Conservation (phyloP, 2,113 vertebrate species). For the Vidua chalybeata region DNA sequence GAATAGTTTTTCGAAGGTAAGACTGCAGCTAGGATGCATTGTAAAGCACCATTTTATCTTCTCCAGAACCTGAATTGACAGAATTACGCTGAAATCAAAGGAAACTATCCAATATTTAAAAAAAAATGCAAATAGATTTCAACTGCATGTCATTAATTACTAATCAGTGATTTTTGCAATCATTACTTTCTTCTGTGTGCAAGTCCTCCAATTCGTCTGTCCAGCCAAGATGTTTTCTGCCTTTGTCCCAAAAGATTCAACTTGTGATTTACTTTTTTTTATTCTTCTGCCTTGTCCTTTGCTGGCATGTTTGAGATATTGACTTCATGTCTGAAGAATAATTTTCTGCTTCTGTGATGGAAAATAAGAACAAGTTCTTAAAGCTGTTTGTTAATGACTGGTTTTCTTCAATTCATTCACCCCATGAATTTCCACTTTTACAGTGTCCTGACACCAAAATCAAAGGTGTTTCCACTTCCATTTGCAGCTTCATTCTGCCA, state of each 20-base stretch:
- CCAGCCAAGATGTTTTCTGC: constrained; percentile 45
- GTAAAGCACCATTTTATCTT: neutral
- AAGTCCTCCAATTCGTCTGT: neutral
- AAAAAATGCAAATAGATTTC: neutral
- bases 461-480: neutral
- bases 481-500: constrained; percentile 3
- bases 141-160: neutral
- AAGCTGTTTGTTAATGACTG: neutral
- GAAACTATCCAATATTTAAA: neutral
- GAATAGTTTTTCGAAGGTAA: neutral
- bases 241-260: constrained; percentile 52
- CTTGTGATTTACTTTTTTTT: neutral
- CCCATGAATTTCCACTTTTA: neutral
- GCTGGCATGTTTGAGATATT: constrained; percentile 39
- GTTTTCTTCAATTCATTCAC: neutral
- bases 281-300: neutral
- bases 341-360: constrained; percentile 12
- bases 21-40: neutral
- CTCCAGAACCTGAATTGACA: neutral
- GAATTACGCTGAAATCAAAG: neutral
- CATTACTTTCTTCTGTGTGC: neutral
- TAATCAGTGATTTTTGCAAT: constrained; percentile 18
- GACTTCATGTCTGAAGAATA: neutral
- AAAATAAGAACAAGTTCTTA: neutral
- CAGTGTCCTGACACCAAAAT: neutral